Base-by-base conservation (phyloP, 1,140 invertebrate genomes). In the Chrysoperla carnea region DNA sequence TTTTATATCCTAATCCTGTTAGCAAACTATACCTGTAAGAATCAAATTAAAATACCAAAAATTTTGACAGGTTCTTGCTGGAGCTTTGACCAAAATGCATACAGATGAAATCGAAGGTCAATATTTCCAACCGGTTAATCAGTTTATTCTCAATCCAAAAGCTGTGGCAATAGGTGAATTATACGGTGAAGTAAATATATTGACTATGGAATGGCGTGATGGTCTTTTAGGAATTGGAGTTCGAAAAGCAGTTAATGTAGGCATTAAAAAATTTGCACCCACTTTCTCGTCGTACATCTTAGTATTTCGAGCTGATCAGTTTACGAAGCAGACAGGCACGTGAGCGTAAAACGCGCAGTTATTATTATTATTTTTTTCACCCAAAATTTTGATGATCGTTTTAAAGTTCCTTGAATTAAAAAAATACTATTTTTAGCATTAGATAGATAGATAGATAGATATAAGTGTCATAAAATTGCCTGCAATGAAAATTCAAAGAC, bases 151-250 rank as follows among this genome's bases (percentile, higher is more conserved):
- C 53, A 93, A 93, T 59, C 89, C 89, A 0, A 94, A 93, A 60
- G 78, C 87, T 37, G 73, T 93, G 0, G 84, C 78, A 6, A 82
- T 89, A 53, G 85, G 84, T 23, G 84, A 93, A 62, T 58, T 94
- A 1, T 93, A 91, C 53, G 89, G 89, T 15, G 80, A 84, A 64
- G 79, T 92, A 17, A 84, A 90, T 61, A 60, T 75, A 1, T 73
- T 81, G 17, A 87, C 86, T 0, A 69, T 89, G 44, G 88, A 93
- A 60, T 93, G 88, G 88, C 75, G 76, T 48, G 88, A 94, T 59
- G 88, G 88, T 8, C 63, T 86, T n/a, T 63, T 86, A 35, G 81
- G 80, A 2, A 66, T 76, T 8, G 76, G 77, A 44, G 72, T 84
- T 27, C 66, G 81, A 42, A 72, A 66, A 6, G 77, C 81, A 11